Evolutionary conservation across 2,113 vertebrate species (phyloP), one percentile per base, ranked within the genome.

Genomic region (Cheilinus undulatus): DNA sequence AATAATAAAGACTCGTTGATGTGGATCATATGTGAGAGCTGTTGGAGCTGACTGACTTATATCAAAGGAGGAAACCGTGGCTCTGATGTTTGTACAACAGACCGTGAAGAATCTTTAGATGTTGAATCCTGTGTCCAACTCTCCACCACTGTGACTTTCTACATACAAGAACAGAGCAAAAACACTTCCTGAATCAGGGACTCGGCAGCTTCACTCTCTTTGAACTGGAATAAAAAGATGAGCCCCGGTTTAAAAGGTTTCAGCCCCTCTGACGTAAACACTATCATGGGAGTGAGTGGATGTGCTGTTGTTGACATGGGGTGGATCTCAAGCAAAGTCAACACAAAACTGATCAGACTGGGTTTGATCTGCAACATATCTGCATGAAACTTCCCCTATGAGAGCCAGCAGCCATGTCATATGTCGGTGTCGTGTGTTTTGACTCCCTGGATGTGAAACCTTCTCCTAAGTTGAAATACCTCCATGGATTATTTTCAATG

Each of bases 121-220:
- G 65, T 71, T 71, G 42, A 57, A 64, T 70, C 70, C 52, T 65
- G 23, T 26, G 40, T 76, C 38, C 49, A 66, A 56, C 69, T 81
- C 73, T 81, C 73, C 77, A 80, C 84, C 89, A 91, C 88, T 91
- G 89, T 91, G 89, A 91, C 87, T 85, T 89, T 86, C 56, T 46
- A 49, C 70, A 46, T 19, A 69, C 23, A 60, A 73, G 58, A 82
- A 82, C 79, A 57, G 70, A 79, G 67, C 67, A 82, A 79, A 82
- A 88, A 83, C 80, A 56, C 76, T 80, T 87, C 83, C 86, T 86
- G 76, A 83, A 80, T 89, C 89, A 86, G 83, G 88, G 81, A 75
- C 75, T 57, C 65, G 76, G 74, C 87, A 80, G 80, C 86, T 83
- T 78, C 56, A 14, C 67, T 70, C 69, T 65, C 71, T 69, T 26